Percentiles rank a stretch among this genome's conserved stretches.
Conservation (phyloP, 2,113 vertebrate species). For the Lipotes vexillifer region DNA sequence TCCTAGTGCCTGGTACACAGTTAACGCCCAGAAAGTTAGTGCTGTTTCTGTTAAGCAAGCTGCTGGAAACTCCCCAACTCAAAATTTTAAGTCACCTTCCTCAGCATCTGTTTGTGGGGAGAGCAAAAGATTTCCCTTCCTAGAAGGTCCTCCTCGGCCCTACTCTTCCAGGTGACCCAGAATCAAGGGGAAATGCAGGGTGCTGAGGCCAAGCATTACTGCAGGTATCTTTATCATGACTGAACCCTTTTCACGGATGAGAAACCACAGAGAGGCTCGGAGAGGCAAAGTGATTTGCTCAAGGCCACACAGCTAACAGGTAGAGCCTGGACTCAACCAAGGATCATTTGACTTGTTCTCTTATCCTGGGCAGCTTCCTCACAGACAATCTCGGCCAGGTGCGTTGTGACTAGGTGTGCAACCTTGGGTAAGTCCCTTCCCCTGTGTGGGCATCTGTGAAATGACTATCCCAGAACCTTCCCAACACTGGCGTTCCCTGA, state of each 20-base stretch:
- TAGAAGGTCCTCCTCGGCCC: neutral
- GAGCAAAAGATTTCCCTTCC: neutral
- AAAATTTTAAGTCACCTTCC: neutral
- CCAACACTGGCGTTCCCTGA: neutral
- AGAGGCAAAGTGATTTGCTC: neutral
- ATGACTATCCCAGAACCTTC: neutral
- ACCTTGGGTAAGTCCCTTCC: neutral
- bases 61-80: neutral
- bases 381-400: neutral
- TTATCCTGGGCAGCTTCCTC: neutral
- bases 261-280: neutral
- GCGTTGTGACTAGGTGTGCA: neutral
- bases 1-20: neutral
- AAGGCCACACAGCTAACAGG: neutral
- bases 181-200: neutral
- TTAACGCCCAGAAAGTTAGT: neutral
- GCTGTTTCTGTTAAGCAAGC: neutral
- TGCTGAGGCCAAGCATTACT: neutral
- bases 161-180: neutral
- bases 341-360: neutral
- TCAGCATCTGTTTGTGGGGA: neutral
- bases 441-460: neutral
- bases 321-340: neutral
- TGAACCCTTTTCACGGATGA: neutral
- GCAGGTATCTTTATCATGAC: neutral